These are phyloP conservation scores for Xestia sexstrigata DNA, from an alignment of 2,888 invertebrate genomes.

Conservation along the genomic window DNA sequence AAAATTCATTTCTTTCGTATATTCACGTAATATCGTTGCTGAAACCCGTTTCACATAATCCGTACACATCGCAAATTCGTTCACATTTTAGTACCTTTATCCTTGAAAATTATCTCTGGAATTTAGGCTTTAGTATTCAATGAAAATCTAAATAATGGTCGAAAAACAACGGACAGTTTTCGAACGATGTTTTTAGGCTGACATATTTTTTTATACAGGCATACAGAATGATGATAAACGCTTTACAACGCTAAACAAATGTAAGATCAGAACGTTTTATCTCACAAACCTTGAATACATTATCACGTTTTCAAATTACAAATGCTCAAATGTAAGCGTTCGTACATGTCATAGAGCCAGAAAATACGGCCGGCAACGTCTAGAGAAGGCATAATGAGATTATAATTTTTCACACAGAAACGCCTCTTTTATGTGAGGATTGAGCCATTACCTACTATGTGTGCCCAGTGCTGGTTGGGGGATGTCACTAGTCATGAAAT, in stretches of 20 bases:
- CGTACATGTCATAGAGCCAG: neutral
- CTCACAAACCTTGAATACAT: neutral
- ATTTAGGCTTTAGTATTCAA: neutral
- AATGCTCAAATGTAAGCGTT: conserved; percentile 6
- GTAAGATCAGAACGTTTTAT: neutral
- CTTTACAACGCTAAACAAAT: neutral
- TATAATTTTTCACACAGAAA: no score
- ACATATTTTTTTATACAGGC: no score
- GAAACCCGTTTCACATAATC: conserved; percentile 25
- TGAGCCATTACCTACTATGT: no score
- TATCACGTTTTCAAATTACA: neutral
- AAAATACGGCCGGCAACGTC: neutral
- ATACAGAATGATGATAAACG: no score
- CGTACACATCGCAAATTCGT: neutral
- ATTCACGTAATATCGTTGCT: neutral
- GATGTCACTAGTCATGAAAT: no score
- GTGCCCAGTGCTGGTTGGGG: no score
- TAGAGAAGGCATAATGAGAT: neutral
- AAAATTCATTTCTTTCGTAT: conserved; percentile 20
- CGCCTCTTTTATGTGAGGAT: no score
- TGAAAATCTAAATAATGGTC: no score
- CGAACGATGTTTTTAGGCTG: no score
- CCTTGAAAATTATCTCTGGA: neutral
- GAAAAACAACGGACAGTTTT: no score
- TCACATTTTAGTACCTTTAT: neutral